Evolutionary conservation across 2,797 vertebrate genomes (phyloP), one percentile per base, ranked within the genome.

Genomic region (Sternarchorhynchus goeldii): DNA sequence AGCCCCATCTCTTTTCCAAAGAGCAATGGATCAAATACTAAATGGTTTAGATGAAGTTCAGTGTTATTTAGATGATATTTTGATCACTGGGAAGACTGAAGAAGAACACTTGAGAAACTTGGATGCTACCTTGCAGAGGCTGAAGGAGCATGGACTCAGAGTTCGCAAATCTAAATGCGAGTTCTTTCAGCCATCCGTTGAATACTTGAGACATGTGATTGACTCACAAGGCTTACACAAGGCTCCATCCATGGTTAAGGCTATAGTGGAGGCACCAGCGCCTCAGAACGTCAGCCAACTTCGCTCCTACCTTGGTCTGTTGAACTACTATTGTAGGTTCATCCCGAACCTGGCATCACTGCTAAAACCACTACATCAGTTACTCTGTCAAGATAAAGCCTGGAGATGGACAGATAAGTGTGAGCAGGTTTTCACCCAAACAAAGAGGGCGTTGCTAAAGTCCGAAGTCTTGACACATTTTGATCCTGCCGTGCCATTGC

Each of bases 321-420:
- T 74, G 14, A 79, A 75, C 20, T 75, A 68, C 18, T 79, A 68
- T 18, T 20, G 74, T 1, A 25, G 62, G 6, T 62, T 62, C 18
- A 68, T 68, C 50, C 71, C 39, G 18, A 66, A 60, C 12, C 14
- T 55, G 14, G 21, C 57, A 21, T 59, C 71, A 5, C 62, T 79
- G 20, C 20, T 75, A 25, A 69, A 60, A 55, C 57, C 56, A 10
- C 16, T 72, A 21, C 20, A 63, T 60, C 41, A 29, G 17, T 12
- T 77, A 10, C 18, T 31, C 16, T 58, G 45, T 50, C 45, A 50
- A 50, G 10, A 12, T 50, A 12, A 50, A 68, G 41, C 16, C 57
- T 59, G 58, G 58, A 77, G 62, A 71, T 71, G 29, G 56, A 16
- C 16, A 5, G 57, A 70, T 53, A 21, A 69, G 4, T 77, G 41